A percentile compares a stretch with the other conserved stretches of the same genome.
phyloP scores from a whole-genome alignment of 2,797 vertebrate species.

The Meda fulgida region DNA sequence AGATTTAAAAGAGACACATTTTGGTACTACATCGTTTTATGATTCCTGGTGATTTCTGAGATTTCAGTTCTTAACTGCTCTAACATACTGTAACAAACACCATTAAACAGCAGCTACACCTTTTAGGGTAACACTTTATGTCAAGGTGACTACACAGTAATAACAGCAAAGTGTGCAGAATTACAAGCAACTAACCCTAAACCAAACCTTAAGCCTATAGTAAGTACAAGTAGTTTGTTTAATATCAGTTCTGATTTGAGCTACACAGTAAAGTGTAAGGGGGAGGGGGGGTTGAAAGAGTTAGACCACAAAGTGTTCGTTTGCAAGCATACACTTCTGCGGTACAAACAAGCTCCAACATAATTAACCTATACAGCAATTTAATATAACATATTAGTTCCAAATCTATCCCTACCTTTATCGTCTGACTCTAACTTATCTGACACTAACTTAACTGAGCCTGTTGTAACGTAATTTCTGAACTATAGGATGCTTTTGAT shows the following conservation, averaged over 20 bases:
- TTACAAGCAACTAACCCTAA: background rate
- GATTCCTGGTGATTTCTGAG: background rate
- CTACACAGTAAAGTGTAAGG: background rate
- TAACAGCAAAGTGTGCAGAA: background rate
- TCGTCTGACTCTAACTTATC: too few species aligned
- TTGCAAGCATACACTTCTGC: background rate
- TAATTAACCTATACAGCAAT: conserved; percentile 4
- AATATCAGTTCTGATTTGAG: background rate
- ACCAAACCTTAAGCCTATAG: background rate
- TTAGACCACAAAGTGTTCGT: conserved; percentile 1
- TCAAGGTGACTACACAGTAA: background rate
- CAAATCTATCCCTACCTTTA: too few species aligned
- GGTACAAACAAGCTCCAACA: conserved; percentile 2
- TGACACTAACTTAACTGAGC: too few species aligned
- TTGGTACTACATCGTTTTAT: background rate
- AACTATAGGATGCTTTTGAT: background rate
- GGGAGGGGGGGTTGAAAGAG: background rate
- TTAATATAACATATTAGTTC: background rate
- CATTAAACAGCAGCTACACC: background rate
- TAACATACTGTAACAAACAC: background rate
- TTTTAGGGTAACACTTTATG: background rate
- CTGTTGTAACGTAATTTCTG: background rate
- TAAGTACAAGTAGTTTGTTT: background rate
- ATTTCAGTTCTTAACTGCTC: background rate
- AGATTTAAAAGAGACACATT: background rate